Conservation (phyloP, 2,888 invertebrate species). For the Matsumyia berberina region DNA sequence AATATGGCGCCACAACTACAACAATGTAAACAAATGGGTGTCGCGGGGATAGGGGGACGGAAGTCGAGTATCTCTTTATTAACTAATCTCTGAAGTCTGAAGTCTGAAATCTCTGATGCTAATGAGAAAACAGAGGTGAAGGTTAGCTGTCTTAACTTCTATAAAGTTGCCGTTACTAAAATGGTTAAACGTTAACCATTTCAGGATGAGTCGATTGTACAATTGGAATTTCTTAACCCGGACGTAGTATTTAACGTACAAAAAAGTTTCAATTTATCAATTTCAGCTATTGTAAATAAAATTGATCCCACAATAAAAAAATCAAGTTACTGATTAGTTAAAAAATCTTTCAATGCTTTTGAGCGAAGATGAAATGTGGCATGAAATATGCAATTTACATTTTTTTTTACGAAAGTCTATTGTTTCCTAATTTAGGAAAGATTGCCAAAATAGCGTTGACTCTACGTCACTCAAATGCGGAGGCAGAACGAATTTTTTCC, state of each 20-base stretch:
- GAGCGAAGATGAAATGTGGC: slow-evolving; percentile 22
- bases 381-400: slow-evolving; percentile 16
- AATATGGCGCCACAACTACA: no score
- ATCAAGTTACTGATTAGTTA: slow-evolving; percentile 3
- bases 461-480: slow-evolving; percentile 15
- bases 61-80: no score
- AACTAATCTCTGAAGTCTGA: no score
- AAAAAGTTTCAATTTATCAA: no score
- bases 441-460: slow-evolving; percentile 20
- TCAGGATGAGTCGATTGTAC: no score
- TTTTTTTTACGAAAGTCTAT: slow-evolving; percentile 1
- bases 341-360: slow-evolving; percentile 12
- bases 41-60: no score
- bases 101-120: no score
- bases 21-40: no score
- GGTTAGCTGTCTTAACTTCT: background rate
- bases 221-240: slow-evolving; percentile 28
- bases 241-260: slow-evolving; percentile 16
- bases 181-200: slow-evolving; percentile 21
- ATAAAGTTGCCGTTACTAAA: slow-evolving; percentile 15
- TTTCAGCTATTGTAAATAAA: slow-evolving; percentile 17
- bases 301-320: no score
- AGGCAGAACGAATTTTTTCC: slow-evolving; percentile 17
- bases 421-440: slow-evolving; percentile 23
- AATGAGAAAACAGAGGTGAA: background rate